Evolutionary conservation across 2,888 invertebrate species (phyloP), one percentile per base, ranked within the genome.

Genomic region (Epinotia brunnichana): DNA sequence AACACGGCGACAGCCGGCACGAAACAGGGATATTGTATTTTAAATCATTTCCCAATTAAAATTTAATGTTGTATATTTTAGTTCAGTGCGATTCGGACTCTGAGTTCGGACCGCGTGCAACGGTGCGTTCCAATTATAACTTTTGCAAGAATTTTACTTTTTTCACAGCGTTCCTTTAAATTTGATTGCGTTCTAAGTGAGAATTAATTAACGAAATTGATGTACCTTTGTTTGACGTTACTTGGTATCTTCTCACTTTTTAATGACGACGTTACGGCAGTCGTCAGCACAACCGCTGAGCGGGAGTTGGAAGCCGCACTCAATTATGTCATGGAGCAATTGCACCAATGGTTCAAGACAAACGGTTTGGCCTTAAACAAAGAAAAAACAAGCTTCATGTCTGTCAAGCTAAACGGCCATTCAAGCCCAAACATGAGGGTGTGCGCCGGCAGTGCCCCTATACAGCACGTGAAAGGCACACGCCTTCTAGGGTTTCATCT

Each of bases 91-190:
- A 70, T 62, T 62, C 56, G 56, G 56, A 70, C 62, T n/a, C 2
- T 1, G n/a, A 35, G 48, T 48, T 48, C 29, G 48, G 29, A 10
- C 62, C 51, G 44, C 73, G 62, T 69, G 73, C 73, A 68, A 67
- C 72, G 67, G 62, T 71, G 71, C 71, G 71, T 72, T 62, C 72
- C 72, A 72, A 72, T 72, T 72, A 72, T 62, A 72, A 72, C 72
- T 72, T 72, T 68, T 51, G 66, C 29, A 21, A 60, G 71, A 59
- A 19, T 69, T 69, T 41, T 11, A 48, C 10, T 60, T 59, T 72
- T 72, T 72, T 72, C 68, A 68, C 67, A 56, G 67, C 61, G 54
- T 67, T 67, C 54, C 61, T 60, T 57, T 54, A 41, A 61, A 15
- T 68, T 41, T 53, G 56, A 15, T 68, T 67, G 67, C 68, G 51